Percentiles rank a stretch among this genome's conserved stretches.
Conservation (phyloP, 1,140 invertebrate species). For the Caenorhabditis latens region DNA sequence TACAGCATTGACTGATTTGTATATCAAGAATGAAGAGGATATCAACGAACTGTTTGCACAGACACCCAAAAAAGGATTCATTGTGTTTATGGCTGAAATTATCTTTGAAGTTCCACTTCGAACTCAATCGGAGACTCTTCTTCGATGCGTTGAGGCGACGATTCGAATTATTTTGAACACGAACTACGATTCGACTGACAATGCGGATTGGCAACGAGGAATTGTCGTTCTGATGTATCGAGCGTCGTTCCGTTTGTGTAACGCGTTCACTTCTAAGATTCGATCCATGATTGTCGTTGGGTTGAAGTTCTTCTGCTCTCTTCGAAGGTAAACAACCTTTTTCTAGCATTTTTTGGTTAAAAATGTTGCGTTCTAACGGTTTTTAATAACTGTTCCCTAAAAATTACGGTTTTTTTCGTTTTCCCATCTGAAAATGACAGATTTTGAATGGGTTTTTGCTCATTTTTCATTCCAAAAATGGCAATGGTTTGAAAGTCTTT, state of each 20-base stretch:
- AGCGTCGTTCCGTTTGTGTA: neutral
- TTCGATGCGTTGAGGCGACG: neutral
- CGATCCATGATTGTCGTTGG: neutral
- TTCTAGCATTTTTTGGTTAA: too few relatives aligned
- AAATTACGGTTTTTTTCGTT: too few relatives aligned
- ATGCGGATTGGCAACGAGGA: neutral
- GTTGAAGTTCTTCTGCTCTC: slow-evolving; percentile 19
- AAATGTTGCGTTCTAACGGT: too few relatives aligned
- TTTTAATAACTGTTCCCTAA: too few relatives aligned
- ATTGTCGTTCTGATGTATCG: neutral
- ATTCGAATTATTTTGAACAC: neutral
- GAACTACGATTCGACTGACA: neutral
- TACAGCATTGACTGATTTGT: neutral
- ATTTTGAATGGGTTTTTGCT: too few relatives aligned
- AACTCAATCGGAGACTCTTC: neutral
- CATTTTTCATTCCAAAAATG: too few relatives aligned
- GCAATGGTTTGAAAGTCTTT: too few relatives aligned
- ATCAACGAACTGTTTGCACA: too few relatives aligned
- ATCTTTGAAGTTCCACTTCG: too few relatives aligned
- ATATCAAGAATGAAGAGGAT: neutral
- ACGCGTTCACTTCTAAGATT: neutral
- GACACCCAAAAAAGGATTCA: too few relatives aligned
- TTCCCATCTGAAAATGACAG: too few relatives aligned
- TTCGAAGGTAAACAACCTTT: neutral
- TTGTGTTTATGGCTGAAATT: too few relatives aligned